phyloP scores from a whole-genome alignment of 2,797 vertebrate genomes.

The Varecia variegata region DNA sequence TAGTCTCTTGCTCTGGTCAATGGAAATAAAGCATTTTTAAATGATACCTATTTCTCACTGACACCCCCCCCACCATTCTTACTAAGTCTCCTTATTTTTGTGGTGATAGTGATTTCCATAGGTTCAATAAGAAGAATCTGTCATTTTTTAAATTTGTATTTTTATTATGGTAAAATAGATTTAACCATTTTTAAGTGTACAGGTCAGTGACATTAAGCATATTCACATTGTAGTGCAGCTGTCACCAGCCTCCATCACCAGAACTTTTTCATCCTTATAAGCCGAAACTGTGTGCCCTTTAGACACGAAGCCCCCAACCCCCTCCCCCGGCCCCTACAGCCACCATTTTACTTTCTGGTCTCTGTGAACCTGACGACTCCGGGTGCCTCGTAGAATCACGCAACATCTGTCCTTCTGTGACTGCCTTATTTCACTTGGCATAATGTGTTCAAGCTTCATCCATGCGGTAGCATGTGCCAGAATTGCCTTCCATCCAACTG shows the following conservation, averaged over 20 bases:
- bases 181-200: background rate
- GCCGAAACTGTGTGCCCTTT: background rate
- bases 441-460: background rate
- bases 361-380: too few relatives aligned
- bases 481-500: too few relatives aligned
- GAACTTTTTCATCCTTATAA: background rate
- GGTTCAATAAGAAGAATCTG: background rate
- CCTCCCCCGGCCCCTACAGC: background rate
- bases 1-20: background rate
- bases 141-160: background rate
- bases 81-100: background rate
- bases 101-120: background rate
- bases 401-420: background rate
- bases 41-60: background rate
- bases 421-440: background rate
- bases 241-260: background rate
- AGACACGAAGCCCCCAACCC: background rate
- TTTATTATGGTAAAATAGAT: background rate
- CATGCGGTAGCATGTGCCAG: background rate
- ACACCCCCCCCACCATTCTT: background rate
- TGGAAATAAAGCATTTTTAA: background rate
- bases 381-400: too few relatives aligned
- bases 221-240: background rate
- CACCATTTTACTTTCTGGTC: background rate
- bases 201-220: background rate